Base-by-base conservation (phyloP, 2,113 vertebrate species). In the Vidua chalybeata region DNA sequence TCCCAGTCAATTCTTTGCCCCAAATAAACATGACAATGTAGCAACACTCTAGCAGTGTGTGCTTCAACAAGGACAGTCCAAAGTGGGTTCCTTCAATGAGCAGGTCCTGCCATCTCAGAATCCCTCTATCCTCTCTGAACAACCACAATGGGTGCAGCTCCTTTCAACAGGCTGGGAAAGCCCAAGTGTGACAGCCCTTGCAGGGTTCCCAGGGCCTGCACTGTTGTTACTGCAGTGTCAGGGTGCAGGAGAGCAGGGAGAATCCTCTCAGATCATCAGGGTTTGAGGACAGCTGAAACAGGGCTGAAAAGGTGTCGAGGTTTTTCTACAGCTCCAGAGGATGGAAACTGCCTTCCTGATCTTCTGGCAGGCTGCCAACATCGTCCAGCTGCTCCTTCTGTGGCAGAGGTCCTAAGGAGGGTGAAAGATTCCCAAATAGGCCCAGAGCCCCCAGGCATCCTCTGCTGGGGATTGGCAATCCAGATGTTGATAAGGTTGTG, bases 281-380 rank as follows among this genome's bases (percentile, higher is more conserved):
- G 49, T 46, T 72, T 59, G 33, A 62, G 63, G 43, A 24, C 49
- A 62, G 21, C 1, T 2, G 1, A 37, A 87, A 52, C 39, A 78
- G 71, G 31, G 31, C 51, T 80, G 75, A 41, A 39, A 76, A 73
- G 9, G 8, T 41, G 17, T 16, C 0, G 0, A 31, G 2, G 0
- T 55, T 77, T 84, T 76, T 14, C 49, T 89, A 9, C 26, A 69
- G 26, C 35, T 85, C 51, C 63, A 62, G 78, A 69, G 39, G n/a
- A 18, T 13, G n/a, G 56, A 84, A 84, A n/a, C 23, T 61, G 80
- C 74, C 28, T 92, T 87, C 41, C 51, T 61, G 58, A 31, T 89
- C 84, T 73, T 96, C 84, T 69, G 67, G 41, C 49, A 68, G 62
- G 37, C 28, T 95, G 89, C n/a, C 6, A 23, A 21, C 43, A 41